Evolutionary conservation across 1,140 invertebrate species (phyloP), one percentile per base, ranked within the genome.

Genomic region (Drosophila dunni): DNA sequence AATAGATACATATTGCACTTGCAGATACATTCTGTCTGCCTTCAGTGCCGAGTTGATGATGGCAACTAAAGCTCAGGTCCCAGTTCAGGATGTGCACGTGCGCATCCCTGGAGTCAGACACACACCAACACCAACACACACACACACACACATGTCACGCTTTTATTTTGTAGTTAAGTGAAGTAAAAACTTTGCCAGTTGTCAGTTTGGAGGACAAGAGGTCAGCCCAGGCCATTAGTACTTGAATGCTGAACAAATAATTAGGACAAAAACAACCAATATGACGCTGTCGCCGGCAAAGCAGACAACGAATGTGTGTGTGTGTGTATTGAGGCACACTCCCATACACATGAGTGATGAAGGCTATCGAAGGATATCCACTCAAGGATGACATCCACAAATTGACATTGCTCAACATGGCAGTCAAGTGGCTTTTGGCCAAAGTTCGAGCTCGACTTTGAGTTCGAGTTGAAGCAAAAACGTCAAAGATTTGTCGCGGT

Each of bases 381-480:
- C 33, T 65, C 68, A 62, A 71, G 56, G 54, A 71, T 71, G 65
- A 71, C 61, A 65, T 66, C 79, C 83, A 78, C 83, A 75, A 89
- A 89, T 89, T 90, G 84, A 81, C 84, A 89, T 67, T 81, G 78
- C 75, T 81, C 71, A 75, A 89, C 85, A 79, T 80, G 79, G 69
- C 78, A 88, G 84, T 84, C 84, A 81, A 88, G 85, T 86, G 79
- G 78, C 70, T 81, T 61, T 63, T 48, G 79, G 68, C 66, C 67
- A 88, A 88, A 81, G 79, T 89, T 84, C 68, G 60, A 46, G 24
- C 24, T 29, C 24, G 24, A 29, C 24, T 29, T 29, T 29, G 24
- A 29, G 24, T 29, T 29, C 24, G 24, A 29, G 24, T 29, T 29
- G 24, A 29, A 29, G 67, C 72, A 88, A 88, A 88, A 86, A 89